Base-by-base conservation (phyloP, 2,797 vertebrate species). In the Phoebastria nigripes region DNA sequence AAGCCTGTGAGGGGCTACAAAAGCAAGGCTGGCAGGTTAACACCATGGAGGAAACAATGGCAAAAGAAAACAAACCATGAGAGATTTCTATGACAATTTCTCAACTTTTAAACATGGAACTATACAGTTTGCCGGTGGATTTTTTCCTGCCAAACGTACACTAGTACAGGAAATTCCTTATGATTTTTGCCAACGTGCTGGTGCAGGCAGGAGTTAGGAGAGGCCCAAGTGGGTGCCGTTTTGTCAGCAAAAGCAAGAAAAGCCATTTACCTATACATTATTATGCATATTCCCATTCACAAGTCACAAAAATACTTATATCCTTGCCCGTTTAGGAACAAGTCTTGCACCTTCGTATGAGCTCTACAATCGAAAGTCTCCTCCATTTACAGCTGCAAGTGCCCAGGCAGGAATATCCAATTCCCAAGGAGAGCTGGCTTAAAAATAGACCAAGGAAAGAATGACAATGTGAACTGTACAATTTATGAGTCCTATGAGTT, bases 401-500 rank as follows among this genome's bases (percentile, higher is more conserved):
- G 35, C 55, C 76, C 76, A 73, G 15, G 21, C 25, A 85, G 67
- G 82, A 96, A 82, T n/a, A 87, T 4, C 25, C n/a, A 42, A 10
- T 42, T 86, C 65, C 52, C 49, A 69, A 66, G 65, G 41, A 87
- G 15, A 65, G 4, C 5, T 26, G 26, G 8, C 28, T 90, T 81
- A 89, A 90, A 94, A 86, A 79, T 2, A 62, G 46, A 59, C 51
- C 2, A 4, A 91, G 33, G 15, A 83, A 87, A 58, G 46, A 77
- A 91, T 15, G 26, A 80, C 63, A 95, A 59, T 4, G 13, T 22
- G 13, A 85, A 85, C 56, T 5, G 29, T 46, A 76, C 33, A 42
- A 69, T 65, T 90, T 90, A 88, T 37, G 72, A 37, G 87, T 78
- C 82, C n/a, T 77, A 10, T 19, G 33, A 90, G 69, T 83, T 90